Percentiles rank a stretch among this genome's conserved stretches.
These are phyloP conservation scores for Pipistrellus pygmaeus DNA, from an alignment of 2,797 vertebrate species.

Conservation along the genomic window DNA sequence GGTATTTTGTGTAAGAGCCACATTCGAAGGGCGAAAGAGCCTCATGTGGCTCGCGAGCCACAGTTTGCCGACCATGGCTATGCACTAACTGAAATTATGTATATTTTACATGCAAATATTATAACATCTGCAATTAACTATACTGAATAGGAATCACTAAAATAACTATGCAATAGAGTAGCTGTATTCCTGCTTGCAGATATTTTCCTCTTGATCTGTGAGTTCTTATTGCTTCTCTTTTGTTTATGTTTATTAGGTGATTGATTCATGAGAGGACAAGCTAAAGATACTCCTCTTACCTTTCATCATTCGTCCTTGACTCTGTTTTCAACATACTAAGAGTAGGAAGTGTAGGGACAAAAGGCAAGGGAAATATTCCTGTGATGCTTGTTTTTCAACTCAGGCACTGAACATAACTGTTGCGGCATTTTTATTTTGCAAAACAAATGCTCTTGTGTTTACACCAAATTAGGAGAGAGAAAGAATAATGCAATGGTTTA, in stretches of 20 bases:
- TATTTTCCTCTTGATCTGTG: background rate
- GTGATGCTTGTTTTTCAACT: background rate
- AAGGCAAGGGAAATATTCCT: background rate
- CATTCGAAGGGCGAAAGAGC: too few species aligned
- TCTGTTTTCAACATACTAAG: background rate
- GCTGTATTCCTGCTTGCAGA: background rate
- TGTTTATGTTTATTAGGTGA: background rate
- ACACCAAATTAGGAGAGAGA: background rate
- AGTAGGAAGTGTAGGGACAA: background rate
- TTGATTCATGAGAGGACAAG: background rate
- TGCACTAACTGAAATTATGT: background rate
- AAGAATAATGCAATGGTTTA: background rate
- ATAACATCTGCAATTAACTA: background rate
- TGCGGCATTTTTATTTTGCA: background rate
- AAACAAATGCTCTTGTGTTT: background rate
- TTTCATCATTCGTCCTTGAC: background rate
- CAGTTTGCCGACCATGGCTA: too few species aligned
- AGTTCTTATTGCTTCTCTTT: background rate
- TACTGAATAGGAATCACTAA: background rate
- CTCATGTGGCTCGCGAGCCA: too few species aligned
- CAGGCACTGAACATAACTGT: background rate
- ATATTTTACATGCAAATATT: background rate
- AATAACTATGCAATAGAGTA: background rate
- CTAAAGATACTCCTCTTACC: background rate
- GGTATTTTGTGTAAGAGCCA: too few species aligned